Evolutionary conservation across 92 coral and sea anemone genomes (phyloP).

Genomic region (Pocillopora grandis): DNA sequence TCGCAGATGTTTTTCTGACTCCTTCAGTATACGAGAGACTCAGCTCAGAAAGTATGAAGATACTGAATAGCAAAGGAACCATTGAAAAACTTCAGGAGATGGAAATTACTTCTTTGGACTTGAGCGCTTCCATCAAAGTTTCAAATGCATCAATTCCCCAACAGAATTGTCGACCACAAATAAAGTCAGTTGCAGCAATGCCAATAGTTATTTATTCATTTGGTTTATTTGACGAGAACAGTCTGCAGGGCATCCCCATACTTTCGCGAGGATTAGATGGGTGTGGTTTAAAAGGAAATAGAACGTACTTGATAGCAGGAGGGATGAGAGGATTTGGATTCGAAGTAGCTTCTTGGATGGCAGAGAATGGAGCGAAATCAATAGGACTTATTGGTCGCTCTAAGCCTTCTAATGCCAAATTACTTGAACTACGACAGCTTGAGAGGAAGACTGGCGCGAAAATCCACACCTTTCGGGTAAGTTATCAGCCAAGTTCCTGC

Average conservation of each 20-base stretch:
- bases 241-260: slow-evolving; percentile 4
- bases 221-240: neutral
- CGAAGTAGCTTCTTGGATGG: slow-evolving; percentile 84
- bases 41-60: slow-evolving; percentile 11
- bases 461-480: slow-evolving; percentile 58
- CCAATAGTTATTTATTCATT: neutral
- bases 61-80: slow-evolving; percentile 29
- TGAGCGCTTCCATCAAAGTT: slow-evolving; percentile 12
- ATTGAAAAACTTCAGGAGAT: slow-evolving; percentile 32
- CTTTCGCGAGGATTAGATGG: slow-evolving; percentile 55
- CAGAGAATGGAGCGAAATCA: slow-evolving; percentile 69
- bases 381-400: slow-evolving; percentile 71
- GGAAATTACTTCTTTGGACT: neutral
- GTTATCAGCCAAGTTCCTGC: neutral
- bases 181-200: neutral
- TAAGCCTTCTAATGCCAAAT: slow-evolving; percentile 58
- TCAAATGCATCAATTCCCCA: neutral
- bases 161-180: neutral
- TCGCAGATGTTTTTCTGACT: slow-evolving; percentile 15
- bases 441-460: slow-evolving; percentile 60
- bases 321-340: slow-evolving; percentile 84
- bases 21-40: slow-evolving; percentile 34
- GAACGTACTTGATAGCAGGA: slow-evolving; percentile 79
- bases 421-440: slow-evolving; percentile 44
- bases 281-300: slow-evolving; percentile 54